A percentile compares a stretch with the other conserved stretches of the same genome.
Evolutionary conservation across 2,797 vertebrate genomes (phyloP).

Genomic region (Myiotriccus ornatus): DNA sequence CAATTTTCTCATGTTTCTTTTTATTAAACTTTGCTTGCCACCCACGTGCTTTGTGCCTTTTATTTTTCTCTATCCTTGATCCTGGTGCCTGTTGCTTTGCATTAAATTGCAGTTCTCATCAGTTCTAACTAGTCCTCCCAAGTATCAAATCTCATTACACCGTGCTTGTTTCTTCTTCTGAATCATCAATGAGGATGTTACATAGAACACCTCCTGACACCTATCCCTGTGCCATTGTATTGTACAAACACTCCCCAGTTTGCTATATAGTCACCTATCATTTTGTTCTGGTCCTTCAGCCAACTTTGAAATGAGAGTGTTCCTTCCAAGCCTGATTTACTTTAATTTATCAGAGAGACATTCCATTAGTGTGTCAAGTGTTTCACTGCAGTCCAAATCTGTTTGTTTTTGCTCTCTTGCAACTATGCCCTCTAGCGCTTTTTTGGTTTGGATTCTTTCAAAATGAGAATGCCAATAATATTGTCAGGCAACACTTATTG

Average conservation of each 20-base stretch:
- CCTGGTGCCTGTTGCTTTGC: background rate
- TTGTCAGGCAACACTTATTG: background rate
- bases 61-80: background rate
- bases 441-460: background rate
- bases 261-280: background rate
- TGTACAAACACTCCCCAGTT: background rate
- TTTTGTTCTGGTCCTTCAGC: background rate
- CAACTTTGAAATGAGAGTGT: background rate
- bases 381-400: background rate
- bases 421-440: background rate
- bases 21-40: background rate
- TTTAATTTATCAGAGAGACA: background rate
- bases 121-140: background rate
- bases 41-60: rapidly evolving
- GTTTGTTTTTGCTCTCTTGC: background rate
- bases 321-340: background rate
- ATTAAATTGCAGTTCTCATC: background rate
- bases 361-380: background rate
- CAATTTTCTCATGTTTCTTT: background rate
- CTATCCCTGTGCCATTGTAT: background rate
- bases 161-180: background rate
- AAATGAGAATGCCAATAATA: background rate
- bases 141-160: background rate
- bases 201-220: background rate
- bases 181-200: background rate